Evolutionary conservation across 1,140 invertebrate genomes (phyloP).

Genomic region (Antheraea mylitta): DNA sequence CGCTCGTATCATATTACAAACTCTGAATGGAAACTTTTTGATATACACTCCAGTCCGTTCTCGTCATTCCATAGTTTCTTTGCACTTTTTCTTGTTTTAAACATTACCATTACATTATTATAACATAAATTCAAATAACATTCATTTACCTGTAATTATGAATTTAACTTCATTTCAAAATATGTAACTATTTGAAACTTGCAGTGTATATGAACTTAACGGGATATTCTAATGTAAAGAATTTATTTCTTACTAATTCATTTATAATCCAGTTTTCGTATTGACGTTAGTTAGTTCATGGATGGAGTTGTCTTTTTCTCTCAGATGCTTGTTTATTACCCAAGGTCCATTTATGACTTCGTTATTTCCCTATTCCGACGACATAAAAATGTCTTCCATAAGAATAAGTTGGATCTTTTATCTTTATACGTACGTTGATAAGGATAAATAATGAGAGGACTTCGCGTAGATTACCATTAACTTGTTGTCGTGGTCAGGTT

Average conservation of each 20-base stretch:
- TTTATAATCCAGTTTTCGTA: conserved; percentile 35
- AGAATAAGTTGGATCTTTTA: conserved; percentile 61
- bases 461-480: conserved; percentile 57
- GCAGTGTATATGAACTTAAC: no score
- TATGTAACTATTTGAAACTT: no score
- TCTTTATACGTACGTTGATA: conserved; percentile 61
- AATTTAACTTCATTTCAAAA: no score
- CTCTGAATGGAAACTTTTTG: no score
- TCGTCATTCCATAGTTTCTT: no score
- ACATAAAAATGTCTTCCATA: conserved; percentile 70
- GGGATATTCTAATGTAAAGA: not conserved
- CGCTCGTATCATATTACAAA: no score
- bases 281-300: conserved; percentile 47
- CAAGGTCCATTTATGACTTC: conserved; percentile 66
- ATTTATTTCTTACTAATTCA: not conserved
- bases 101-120: no score
- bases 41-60: no score
- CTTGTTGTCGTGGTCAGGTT: conserved; percentile 58
- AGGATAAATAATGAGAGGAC: conserved; percentile 68
- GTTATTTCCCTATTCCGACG: conserved; percentile 71
- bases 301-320: conserved; percentile 48
- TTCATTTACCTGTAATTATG: no score
- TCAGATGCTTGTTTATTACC: conserved; percentile 64
- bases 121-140: no score
- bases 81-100: no score